phyloP scores from a whole-genome alignment of 2,797 vertebrate species.

The Parotocinclus haroldoi region DNA sequence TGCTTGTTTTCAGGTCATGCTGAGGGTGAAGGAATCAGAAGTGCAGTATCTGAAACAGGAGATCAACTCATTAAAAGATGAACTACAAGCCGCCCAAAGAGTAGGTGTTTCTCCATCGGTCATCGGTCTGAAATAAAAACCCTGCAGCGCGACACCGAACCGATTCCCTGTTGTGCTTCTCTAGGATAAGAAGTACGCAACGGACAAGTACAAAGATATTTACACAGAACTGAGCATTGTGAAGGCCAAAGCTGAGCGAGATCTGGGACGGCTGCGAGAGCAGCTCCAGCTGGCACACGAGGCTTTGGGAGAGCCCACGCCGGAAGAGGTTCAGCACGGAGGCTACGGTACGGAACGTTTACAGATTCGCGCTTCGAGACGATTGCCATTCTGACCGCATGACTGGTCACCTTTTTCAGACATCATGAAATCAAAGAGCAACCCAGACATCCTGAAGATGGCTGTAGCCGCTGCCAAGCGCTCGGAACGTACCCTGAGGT shows the following conservation, averaged over 20 bases:
- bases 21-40: conserved; percentile 67
- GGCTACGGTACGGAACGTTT: conserved; percentile 68
- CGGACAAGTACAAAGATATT: conserved; percentile 84
- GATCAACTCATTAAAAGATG: conserved; percentile 67
- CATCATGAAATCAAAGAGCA: conserved; percentile 85
- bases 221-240: conserved; percentile 83
- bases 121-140: no score
- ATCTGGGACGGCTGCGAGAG: conserved; percentile 73
- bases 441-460: conserved; percentile 82
- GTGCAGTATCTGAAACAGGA: conserved; percentile 69
- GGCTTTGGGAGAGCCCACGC: conserved; percentile 71
- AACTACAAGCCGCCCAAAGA: conserved; percentile 64
- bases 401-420: conserved; percentile 54
- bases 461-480: conserved; percentile 78
- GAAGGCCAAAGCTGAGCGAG: conserved; percentile 78
- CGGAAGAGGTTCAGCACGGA: conserved; percentile 70
- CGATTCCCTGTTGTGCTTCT: background rate
- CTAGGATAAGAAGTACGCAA: conserved; percentile 80
- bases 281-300: conserved; percentile 79
- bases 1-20: conserved; percentile 55
- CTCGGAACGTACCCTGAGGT: conserved; percentile 77
- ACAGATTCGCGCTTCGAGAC: background rate
- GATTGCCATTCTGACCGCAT: background rate
- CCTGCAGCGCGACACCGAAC: background rate
- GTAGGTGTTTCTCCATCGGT: conserved; percentile 37